Percentiles rank a stretch among this genome's conserved stretches.
Evolutionary conservation across 2,888 invertebrate species (phyloP).

Genomic region (Muscina levida): DNA sequence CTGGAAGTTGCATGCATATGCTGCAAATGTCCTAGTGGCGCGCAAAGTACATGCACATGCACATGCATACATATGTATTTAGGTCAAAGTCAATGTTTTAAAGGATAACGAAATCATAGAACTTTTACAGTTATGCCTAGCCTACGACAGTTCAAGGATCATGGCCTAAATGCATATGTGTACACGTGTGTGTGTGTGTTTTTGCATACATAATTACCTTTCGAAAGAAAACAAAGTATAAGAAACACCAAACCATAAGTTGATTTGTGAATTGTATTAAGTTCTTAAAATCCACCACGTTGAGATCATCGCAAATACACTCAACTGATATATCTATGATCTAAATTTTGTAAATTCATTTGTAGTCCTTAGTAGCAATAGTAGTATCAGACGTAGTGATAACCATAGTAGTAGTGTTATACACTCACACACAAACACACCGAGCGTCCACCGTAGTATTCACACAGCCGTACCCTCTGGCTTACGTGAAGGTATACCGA

Average conservation of each 20-base stretch:
- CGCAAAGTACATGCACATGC: not conserved
- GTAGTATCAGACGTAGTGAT: slow-evolving; percentile 12
- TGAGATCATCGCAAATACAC: slow-evolving; percentile 11
- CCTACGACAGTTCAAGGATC: slow-evolving; percentile 17
- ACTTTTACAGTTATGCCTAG: not conserved
- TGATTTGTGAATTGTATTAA: too few relatives aligned
- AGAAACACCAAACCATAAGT: not conserved
- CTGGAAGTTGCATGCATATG: not conserved
- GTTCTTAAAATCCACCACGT: not conserved
- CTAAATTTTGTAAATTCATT: slow-evolving; percentile 55
- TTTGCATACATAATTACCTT: too few relatives aligned
- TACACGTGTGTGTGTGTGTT: not conserved
- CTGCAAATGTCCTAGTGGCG: too few relatives aligned
- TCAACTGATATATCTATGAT: not conserved
- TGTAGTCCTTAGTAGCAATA: slow-evolving; percentile 38
- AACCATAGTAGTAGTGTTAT: slow-evolving; percentile 37
- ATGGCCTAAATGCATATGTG: not conserved
- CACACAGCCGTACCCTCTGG: not conserved
- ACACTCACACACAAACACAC: slow-evolving; percentile 13
- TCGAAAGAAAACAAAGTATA: too few relatives aligned
- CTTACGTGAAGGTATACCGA: not conserved
- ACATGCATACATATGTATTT: not conserved
- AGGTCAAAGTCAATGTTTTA: slow-evolving; percentile 27
- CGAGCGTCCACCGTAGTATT: not conserved
- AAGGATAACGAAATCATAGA: not conserved